A percentile compares a stretch with the other conserved stretches of the same genome.
These are phyloP conservation scores for Temnothorax curvispinosus DNA, from an alignment of 1,140 invertebrate species.

Conservation along the genomic window DNA sequence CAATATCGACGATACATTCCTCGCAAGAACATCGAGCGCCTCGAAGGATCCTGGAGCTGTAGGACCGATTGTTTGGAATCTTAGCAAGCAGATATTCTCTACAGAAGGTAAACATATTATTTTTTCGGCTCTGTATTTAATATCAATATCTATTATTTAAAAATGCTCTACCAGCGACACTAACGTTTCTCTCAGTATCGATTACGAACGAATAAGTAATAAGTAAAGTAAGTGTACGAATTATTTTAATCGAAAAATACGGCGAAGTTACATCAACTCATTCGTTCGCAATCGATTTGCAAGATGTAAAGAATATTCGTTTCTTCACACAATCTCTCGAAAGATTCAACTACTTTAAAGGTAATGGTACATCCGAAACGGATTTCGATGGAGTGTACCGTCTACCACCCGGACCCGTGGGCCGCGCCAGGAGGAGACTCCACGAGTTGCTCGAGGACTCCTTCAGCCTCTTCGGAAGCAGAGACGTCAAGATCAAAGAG, in stretches of 20 bases:
- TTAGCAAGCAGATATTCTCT: conserved; percentile 84
- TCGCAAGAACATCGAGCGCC: conserved; percentile 81
- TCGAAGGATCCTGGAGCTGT: conserved; percentile 92
- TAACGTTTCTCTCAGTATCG: not conserved
- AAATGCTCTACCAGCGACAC: not conserved
- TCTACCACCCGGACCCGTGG: conserved; percentile 81
- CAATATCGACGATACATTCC: conserved; percentile 68
- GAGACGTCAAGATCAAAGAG: conserved; percentile 84
- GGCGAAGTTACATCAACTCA: not conserved
- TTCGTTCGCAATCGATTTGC: conserved; percentile 36
- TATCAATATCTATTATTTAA: conserved; percentile 2
- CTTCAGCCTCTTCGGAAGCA: conserved; percentile 88
- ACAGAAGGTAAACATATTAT: conserved; percentile 77
- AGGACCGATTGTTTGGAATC: conserved; percentile 92
- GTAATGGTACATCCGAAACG: conserved; percentile 67
- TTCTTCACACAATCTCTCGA: conserved; percentile 60
- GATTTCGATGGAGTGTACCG: conserved; percentile 77
- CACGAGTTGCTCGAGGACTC: conserved; percentile 90
- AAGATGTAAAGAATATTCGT: not conserved
- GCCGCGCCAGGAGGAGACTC: conserved; percentile 88
- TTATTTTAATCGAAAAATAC: not conserved
- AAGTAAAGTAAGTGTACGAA: not conserved
- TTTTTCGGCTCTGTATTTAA: not conserved
- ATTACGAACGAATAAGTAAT: conserved; percentile 40
- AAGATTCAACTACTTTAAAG: conserved; percentile 54